Evolutionary conservation across 1,140 invertebrate genomes (phyloP), one percentile per base, ranked within the genome.

Genomic region (Phymastichus coffea): DNA sequence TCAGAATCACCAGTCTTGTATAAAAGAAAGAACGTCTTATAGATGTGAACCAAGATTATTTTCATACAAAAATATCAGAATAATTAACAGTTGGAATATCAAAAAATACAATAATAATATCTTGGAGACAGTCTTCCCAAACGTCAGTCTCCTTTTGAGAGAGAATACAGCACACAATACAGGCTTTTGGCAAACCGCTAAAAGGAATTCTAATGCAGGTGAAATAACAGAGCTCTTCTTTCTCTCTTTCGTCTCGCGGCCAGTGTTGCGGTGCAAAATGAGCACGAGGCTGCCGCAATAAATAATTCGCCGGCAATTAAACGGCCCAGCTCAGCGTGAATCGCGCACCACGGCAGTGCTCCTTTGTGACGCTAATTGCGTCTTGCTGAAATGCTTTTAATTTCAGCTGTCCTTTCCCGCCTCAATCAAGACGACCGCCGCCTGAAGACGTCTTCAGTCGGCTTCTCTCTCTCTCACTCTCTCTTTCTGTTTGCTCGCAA

Each of bases 131-230:
- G n/a, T n/a, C n/a, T n/a, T n/a, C n/a, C n/a, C n/a, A n/a, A n/a
- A n/a, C n/a, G n/a, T n/a, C n/a, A n/a, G n/a, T n/a, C n/a, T n/a
- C n/a, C n/a, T n/a, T n/a, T n/a, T n/a, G n/a, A n/a, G n/a, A n/a
- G n/a, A n/a, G n/a, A n/a, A n/a, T n/a, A n/a, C n/a, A n/a, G n/a
- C n/a, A n/a, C n/a, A n/a, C n/a, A n/a, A n/a, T n/a, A n/a, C n/a
- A n/a, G n/a, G n/a, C n/a, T n/a, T n/a, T n/a, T n/a, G n/a, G n/a
- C n/a, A n/a, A n/a, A n/a, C n/a, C n/a, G n/a, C n/a, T n/a, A n/a
- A n/a, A 6, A 23, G 23, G 63, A 66, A 69, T 70, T 69, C 61
- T 56, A 62, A 66, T 67, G 61, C 57, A 64, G 66, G 66, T 64
- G 25, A 62, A 63, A 57, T 46, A 63, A 54, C 49, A 63, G 30